Conservation (phyloP, 2,113 vertebrate genomes). For the Cebidichthys violaceus region DNA sequence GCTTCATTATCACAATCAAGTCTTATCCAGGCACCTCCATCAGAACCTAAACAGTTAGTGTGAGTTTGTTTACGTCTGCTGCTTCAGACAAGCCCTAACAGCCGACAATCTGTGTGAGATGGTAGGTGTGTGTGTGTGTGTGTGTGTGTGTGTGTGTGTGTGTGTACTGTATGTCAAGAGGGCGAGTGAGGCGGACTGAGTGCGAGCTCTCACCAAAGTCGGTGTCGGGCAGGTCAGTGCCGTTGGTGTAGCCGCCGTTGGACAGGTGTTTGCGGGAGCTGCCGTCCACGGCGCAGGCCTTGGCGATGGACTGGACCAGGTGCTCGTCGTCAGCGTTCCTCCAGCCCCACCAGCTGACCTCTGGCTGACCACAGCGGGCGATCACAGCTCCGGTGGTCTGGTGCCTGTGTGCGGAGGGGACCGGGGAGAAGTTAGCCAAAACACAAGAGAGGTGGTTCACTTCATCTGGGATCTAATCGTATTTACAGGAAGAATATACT, state of each 20-base stretch:
- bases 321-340: slow-evolving; percentile 96
- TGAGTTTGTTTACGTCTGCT: slow-evolving; percentile 16
- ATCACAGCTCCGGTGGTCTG: slow-evolving; percentile 96
- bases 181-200: not conserved
- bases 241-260: slow-evolving; percentile 86
- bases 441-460: not conserved
- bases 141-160: not conserved
- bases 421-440: not conserved
- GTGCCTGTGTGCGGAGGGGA: slow-evolving; percentile 83
- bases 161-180: not conserved
- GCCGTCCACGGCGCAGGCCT: slow-evolving; percentile 91
- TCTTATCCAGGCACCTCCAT: not conserved
- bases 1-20: not conserved
- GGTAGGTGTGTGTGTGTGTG: not conserved
- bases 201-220: slow-evolving; percentile 89
- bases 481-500: not conserved
- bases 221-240: slow-evolving; percentile 90
- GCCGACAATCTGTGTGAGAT: not conserved
- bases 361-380: slow-evolving; percentile 95
- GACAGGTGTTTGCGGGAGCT: slow-evolving; percentile 82
- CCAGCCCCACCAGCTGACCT: slow-evolving; percentile 99
- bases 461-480: not conserved
- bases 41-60: not conserved
- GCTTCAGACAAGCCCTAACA: slow-evolving; percentile 53
- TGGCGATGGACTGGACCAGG: slow-evolving; percentile 95